phyloP scores from a whole-genome alignment of 2,888 invertebrate genomes.

The Agrilus biguttatus region DNA sequence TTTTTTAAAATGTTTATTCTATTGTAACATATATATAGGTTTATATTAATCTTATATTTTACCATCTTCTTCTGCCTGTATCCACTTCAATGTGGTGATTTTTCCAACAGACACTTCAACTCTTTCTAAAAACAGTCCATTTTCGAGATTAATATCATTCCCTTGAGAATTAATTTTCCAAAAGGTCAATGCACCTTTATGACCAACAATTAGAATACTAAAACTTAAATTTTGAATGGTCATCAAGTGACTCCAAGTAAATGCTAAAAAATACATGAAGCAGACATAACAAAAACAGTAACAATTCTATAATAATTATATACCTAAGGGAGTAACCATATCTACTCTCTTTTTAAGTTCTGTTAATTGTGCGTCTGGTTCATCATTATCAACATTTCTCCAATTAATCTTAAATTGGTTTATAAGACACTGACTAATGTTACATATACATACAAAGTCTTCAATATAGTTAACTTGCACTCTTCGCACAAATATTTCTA shows the following conservation, averaged over 20 bases:
- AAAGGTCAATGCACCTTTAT: slow-evolving; percentile 21
- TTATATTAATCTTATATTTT: background rate
- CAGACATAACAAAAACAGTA: slow-evolving; percentile 1
- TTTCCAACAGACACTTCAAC: background rate
- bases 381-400: slow-evolving; percentile 11
- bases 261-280: slow-evolving; percentile 16
- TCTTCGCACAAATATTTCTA: slow-evolving; percentile 20
- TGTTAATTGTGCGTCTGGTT: slow-evolving; percentile 11
- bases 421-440: slow-evolving; percentile 19
- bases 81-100: slow-evolving; percentile 21
- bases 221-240: slow-evolving; percentile 10
- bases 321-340: slow-evolving; percentile 16
- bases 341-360: slow-evolving; percentile 20
- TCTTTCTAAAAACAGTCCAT: too few relatives aligned
- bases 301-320: slow-evolving; percentile 13
- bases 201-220: slow-evolving; percentile 21
- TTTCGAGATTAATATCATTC: slow-evolving; percentile 11
- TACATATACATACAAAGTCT: slow-evolving; percentile 16
- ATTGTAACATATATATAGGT: background rate
- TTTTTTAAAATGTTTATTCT: background rate
- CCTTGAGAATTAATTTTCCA: slow-evolving; percentile 19
- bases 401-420: slow-evolving; percentile 15
- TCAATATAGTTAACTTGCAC: slow-evolving; percentile 16
- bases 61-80: slow-evolving; percentile 14
- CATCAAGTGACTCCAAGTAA: slow-evolving; percentile 23